A percentile compares a stretch with the other conserved stretches of the same genome.
Evolutionary conservation across 2,113 vertebrate species (phyloP).

Genomic region (Anseranas semipalmata): DNA sequence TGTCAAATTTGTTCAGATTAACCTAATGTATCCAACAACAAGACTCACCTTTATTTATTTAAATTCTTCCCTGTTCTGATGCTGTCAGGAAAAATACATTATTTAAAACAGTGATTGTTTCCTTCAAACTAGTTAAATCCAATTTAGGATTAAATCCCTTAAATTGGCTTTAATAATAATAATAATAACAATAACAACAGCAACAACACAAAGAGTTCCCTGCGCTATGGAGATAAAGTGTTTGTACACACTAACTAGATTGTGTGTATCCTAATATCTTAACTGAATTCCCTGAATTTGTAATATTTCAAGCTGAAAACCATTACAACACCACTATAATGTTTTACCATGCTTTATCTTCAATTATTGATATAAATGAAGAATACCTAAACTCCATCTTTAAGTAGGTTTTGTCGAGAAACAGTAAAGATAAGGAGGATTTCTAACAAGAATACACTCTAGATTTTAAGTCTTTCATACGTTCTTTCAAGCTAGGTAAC

Average conservation of each 20-base stretch:
- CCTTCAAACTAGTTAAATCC: neutral
- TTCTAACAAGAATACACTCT: neutral
- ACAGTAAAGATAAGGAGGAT: neutral
- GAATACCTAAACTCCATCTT: neutral
- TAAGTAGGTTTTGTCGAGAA: neutral
- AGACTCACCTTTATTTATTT: neutral
- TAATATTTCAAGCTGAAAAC: neutral
- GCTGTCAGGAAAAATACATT: rapidly evolving
- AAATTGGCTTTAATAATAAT: rapidly evolving
- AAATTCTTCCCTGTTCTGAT: neutral
- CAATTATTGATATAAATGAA: neutral
- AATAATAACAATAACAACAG: rapidly evolving
- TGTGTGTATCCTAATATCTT: neutral
- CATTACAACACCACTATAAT: neutral
- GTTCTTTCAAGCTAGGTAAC: neutral
- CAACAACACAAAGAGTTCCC: too few relatives aligned
- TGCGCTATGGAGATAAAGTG: neutral
- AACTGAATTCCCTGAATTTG: neutral
- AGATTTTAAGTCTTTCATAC: neutral
- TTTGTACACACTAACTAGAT: neutral
- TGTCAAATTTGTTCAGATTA: neutral
- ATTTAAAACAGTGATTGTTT: neutral
- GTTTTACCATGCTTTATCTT: neutral
- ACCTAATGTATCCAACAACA: neutral
- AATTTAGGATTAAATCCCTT: neutral